Base-by-base conservation (phyloP, 1,140 invertebrate genomes). In the Scylla paramamosain region DNA sequence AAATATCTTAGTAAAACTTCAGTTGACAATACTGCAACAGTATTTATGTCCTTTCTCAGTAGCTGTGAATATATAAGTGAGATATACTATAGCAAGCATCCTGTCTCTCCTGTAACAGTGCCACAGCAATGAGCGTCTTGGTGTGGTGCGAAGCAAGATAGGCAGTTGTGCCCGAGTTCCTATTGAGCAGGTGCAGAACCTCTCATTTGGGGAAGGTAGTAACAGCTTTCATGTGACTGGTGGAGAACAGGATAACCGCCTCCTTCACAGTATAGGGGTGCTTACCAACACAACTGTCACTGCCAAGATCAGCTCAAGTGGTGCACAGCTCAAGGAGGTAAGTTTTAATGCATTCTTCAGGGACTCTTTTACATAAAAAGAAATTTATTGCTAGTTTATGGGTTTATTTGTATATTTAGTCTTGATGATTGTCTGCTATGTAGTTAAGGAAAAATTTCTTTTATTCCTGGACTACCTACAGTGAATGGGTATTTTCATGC, bases 71-170 rank as follows among this genome's bases (percentile, higher is more conserved):
- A 20, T 59, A 59, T 59, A 12, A 8, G 10, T 59, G 52, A 14
- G 52, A 59, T 59, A 20, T 12, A 59, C 52, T 59, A 14, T 14
- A 59, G 52, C n/a, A 0, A 77, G 8, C n/a, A 25, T 77, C 67
- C 67, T 77, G 20, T 7, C 12, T 20, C 25, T 20, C 1, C 48
- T 89, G 8, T 93, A 92, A 91, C 96, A 97, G 96, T 96, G 96
- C 46, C 97, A 97, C 96, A 97, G 97, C 92, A 97, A 97, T 96
- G 97, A 97, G 96, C 97, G 96, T 0, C 96, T 97, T 2, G 96
- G 97, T 25, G 97, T 97, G 20, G 96, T 97, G 3, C 96, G 97
- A 89, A 95, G 96, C 87, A 97, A 97, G 93, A 96, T 97, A 59
- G 96, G 97, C 28, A 95, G 46, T 14, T 77, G 45, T 59, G 92